phyloP scores from a whole-genome alignment of 1,140 invertebrate species.

The Periplaneta americana region DNA sequence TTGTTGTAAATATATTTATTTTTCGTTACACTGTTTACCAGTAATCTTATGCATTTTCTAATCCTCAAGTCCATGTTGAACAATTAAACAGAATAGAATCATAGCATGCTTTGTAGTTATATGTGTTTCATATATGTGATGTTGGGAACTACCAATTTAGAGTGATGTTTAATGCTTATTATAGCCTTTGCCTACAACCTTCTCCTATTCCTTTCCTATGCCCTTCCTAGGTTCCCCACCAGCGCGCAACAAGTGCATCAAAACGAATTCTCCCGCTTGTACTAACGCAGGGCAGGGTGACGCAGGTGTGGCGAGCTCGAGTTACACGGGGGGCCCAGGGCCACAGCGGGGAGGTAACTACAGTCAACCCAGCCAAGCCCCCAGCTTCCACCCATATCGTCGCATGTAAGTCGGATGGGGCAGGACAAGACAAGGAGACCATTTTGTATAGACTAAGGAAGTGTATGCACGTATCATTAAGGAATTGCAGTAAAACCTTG shows the following conservation, averaged over 20 bases:
- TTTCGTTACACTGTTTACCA: too few relatives aligned
- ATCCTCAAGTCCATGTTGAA: too few relatives aligned
- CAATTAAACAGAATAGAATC: too few relatives aligned
- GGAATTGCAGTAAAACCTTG: not conserved
- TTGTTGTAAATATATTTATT: too few relatives aligned
- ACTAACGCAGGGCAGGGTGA: slow-evolving; percentile 16
- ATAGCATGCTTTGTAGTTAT: too few relatives aligned
- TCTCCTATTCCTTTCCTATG: not conserved
- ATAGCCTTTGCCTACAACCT: not conserved
- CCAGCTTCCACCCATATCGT: slow-evolving; percentile 34
- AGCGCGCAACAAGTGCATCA: not conserved
- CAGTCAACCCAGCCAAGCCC: slow-evolving; percentile 27
- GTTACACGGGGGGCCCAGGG: slow-evolving; percentile 30
- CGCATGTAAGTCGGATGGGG: slow-evolving; percentile 24
- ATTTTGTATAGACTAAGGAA: too few relatives aligned
- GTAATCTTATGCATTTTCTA: too few relatives aligned
- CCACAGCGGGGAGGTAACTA: slow-evolving; percentile 29
- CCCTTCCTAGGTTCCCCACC: not conserved
- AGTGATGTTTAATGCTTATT: not conserved
- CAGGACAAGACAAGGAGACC: not conserved
- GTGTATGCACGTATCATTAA: not conserved
- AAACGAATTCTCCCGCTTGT: slow-evolving; percentile 7
- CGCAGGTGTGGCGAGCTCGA: slow-evolving; percentile 21
- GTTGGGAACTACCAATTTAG: not conserved
- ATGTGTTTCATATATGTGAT: too few relatives aligned